Percentiles rank a stretch among this genome's conserved stretches.
phyloP scores from a whole-genome alignment of 2,888 invertebrate species.

The Chloroclysta siterata region DNA sequence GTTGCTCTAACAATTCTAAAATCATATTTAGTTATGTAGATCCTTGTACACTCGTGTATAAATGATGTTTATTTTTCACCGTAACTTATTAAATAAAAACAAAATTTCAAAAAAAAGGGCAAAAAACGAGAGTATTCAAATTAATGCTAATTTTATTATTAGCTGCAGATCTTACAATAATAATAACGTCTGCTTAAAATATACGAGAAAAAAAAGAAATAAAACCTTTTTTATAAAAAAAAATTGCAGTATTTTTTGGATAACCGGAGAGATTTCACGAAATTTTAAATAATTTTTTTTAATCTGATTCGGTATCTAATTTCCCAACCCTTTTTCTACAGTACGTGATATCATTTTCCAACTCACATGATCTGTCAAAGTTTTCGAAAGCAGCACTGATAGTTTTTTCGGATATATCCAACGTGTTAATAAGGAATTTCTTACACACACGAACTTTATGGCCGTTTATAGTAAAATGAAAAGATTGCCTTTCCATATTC shows the following conservation, averaged over 20 bases:
- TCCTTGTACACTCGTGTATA: not conserved
- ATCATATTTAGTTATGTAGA: slow-evolving; percentile 1
- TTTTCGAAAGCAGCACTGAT: slow-evolving; percentile 1
- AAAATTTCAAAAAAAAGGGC: too few species aligned
- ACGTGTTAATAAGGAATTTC: slow-evolving; percentile 9
- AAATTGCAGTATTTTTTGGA: too few species aligned
- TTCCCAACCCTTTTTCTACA: not conserved
- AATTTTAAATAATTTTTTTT: not conserved
- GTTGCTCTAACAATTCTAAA: slow-evolving; percentile 23
- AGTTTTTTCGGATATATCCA: slow-evolving; percentile 10
- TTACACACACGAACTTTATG: slow-evolving; percentile 12
- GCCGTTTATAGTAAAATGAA: slow-evolving; percentile 10
- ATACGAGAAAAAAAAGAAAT: too few species aligned
- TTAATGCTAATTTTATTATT: too few species aligned
- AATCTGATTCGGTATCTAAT: slow-evolving; percentile 1
- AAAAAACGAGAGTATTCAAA: too few species aligned
- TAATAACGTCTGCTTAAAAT: too few species aligned
- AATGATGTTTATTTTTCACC: too few species aligned
- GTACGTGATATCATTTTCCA: not conserved
- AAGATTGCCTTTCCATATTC: not conserved
- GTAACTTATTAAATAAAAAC: too few species aligned
- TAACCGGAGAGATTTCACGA: too few species aligned
- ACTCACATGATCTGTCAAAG: not conserved
- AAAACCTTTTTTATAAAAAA: too few species aligned
- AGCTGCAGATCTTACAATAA: too few species aligned